Evolutionary conservation across 2,113 vertebrate genomes (phyloP).

Genomic region (Amazona guildingii): DNA sequence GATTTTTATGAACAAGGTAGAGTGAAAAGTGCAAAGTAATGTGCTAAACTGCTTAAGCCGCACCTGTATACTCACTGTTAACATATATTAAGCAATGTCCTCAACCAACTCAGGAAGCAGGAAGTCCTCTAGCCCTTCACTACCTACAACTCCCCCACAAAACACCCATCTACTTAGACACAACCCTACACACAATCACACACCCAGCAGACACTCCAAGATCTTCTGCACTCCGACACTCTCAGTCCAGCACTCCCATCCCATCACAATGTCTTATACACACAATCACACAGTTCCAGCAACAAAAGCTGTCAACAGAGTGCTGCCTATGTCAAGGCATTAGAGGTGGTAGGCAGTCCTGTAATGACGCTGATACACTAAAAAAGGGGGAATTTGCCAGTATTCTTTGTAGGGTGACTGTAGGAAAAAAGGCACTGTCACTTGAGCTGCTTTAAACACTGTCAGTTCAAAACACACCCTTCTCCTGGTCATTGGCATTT

Average conservation of each 20-base stretch:
- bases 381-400: background rate
- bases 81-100: background rate
- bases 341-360: background rate
- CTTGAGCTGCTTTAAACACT: background rate
- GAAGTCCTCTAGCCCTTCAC: background rate
- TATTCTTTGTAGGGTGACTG: background rate
- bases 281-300: background rate
- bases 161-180: background rate
- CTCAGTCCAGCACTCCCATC: background rate
- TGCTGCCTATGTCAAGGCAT: background rate
- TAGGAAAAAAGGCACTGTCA: constrained; percentile 19
- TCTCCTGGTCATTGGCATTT: background rate
- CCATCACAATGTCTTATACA: background rate
- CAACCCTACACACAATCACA: background rate
- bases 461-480: background rate
- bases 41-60: background rate
- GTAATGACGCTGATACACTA: background rate
- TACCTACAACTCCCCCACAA: background rate
- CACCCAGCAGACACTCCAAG: background rate
- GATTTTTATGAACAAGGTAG: background rate
- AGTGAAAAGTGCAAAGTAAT: background rate
- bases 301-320: background rate
- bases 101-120: background rate
- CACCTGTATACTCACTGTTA: background rate
- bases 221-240: background rate